These are phyloP conservation scores for Oedothorax gibbosus DNA, from an alignment of 1,140 invertebrate genomes.

Conservation along the genomic window DNA sequence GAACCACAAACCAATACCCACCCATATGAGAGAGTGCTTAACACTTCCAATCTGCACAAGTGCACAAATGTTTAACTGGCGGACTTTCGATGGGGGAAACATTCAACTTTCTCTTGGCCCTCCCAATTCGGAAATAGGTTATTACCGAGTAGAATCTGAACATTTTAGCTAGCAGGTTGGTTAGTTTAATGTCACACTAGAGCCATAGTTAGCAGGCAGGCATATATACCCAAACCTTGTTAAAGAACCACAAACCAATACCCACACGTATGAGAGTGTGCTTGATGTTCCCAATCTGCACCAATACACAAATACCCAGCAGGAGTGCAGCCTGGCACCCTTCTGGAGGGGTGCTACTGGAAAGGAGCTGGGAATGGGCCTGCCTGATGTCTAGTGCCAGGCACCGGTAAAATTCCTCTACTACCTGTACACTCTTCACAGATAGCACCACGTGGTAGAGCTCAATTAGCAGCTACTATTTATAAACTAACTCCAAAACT, in stretches of 20 bases:
- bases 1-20: too few relatives aligned
- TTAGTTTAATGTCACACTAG: too few relatives aligned
- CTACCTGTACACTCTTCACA: conserved; percentile 87
- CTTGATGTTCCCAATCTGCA: conserved; percentile 78
- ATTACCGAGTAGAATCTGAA: too few relatives aligned
- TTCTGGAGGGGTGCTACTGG: background rate
- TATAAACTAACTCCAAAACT: too few relatives aligned
- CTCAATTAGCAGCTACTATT: conserved; percentile 72
- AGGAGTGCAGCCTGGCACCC: conserved; percentile 75
- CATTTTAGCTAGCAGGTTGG: too few relatives aligned
- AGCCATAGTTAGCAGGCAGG: too few relatives aligned
- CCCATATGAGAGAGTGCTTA: conserved; percentile 71
- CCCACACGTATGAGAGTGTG: conserved; percentile 70
- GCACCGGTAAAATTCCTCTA: conserved; percentile 87
- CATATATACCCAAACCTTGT: too few relatives aligned
- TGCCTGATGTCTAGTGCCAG: conserved; percentile 67
- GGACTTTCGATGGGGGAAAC: too few relatives aligned
- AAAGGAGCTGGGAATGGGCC: conserved; percentile 59
- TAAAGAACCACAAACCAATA: background rate
- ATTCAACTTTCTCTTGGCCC: too few relatives aligned
- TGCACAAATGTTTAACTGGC: conserved; percentile 83
- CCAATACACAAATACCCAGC: conserved; percentile 83
- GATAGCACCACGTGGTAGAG: conserved; percentile 86
- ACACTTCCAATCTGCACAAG: conserved; percentile 79
- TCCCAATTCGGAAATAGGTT: too few relatives aligned